Evolutionary conservation across 2,113 vertebrate species (phyloP).

Genomic region (Cephalopholis sonnerati): DNA sequence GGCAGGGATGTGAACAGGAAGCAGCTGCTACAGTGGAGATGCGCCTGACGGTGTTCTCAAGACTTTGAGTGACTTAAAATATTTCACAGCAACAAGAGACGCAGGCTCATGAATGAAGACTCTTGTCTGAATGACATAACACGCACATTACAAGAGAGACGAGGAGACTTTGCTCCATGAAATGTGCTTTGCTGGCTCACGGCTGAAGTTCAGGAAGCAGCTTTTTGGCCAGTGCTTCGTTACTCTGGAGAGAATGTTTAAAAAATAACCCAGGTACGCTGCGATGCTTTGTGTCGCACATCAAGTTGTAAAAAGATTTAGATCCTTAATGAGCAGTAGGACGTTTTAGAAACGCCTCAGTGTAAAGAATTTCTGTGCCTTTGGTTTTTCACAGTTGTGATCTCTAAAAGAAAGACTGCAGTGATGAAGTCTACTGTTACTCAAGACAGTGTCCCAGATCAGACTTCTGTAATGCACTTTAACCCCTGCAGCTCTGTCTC

Average conservation of each 20-base stretch:
- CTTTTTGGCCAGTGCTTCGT: not conserved
- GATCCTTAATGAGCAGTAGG: not conserved
- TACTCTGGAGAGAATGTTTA: not conserved
- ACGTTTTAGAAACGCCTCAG: not conserved
- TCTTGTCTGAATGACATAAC: not conserved
- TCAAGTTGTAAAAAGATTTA: not conserved
- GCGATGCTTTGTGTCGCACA: not conserved
- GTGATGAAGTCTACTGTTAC: not conserved
- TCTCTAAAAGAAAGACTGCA: not conserved
- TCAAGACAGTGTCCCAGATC: conserved; percentile 34
- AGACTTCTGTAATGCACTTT: conserved; percentile 65
- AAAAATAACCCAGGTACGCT: not conserved
- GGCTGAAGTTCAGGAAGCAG: not conserved
- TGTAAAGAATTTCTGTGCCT: not conserved
- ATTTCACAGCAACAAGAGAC: not conserved
- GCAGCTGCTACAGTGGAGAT: not conserved
- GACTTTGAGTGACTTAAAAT: not conserved
- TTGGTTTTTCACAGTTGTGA: not conserved
- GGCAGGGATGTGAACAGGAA: not conserved
- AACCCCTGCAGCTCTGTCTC: conserved; percentile 18
- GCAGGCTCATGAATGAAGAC: not conserved
- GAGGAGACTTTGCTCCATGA: not conserved
- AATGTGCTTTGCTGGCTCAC: not conserved
- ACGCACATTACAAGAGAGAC: not conserved
- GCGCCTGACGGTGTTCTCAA: not conserved